Evolutionary conservation across 2,113 vertebrate genomes (phyloP).

Genomic region (Callipepla squamata): DNA sequence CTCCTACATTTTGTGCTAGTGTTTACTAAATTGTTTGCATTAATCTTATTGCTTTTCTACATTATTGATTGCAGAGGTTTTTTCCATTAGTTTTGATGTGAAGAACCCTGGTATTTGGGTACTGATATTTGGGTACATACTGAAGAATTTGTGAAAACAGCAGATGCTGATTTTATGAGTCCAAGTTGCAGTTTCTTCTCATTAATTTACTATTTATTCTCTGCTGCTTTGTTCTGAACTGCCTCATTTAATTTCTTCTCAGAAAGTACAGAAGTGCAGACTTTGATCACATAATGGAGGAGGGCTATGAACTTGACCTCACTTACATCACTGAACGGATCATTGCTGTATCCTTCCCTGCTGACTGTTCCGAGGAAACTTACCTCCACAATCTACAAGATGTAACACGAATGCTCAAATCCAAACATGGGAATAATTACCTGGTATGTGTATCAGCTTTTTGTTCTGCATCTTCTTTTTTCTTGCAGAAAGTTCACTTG

Average conservation of each 20-base stretch:
- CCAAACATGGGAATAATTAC: constrained; percentile 96
- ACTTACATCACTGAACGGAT: constrained; percentile 95
- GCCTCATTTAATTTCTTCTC: not conserved
- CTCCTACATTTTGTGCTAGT: not conserved
- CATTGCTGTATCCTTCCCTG: constrained; percentile 92
- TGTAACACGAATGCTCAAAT: constrained; percentile 94
- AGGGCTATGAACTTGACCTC: constrained; percentile 92
- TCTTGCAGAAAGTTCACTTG: not conserved
- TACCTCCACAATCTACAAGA: constrained; percentile 90
- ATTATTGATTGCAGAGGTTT: not conserved
- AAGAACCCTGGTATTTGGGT: not conserved
- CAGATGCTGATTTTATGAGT: not conserved
- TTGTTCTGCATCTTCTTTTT: not conserved
- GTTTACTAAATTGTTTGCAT: not conserved
- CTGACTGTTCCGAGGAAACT: constrained; percentile 88
- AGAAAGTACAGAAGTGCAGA: constrained; percentile 41
- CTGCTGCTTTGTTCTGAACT: not conserved
- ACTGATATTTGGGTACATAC: not conserved
- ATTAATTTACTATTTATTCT: not conserved
- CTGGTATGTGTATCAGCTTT: constrained; percentile 80
- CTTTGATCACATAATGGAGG: constrained; percentile 85
- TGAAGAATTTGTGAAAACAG: not conserved
- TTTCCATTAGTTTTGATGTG: not conserved
- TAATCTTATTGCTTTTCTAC: not conserved
- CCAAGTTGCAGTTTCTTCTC: not conserved